Base-by-base conservation (phyloP, 2,797 vertebrate genomes). In the Sylvia borin region DNA sequence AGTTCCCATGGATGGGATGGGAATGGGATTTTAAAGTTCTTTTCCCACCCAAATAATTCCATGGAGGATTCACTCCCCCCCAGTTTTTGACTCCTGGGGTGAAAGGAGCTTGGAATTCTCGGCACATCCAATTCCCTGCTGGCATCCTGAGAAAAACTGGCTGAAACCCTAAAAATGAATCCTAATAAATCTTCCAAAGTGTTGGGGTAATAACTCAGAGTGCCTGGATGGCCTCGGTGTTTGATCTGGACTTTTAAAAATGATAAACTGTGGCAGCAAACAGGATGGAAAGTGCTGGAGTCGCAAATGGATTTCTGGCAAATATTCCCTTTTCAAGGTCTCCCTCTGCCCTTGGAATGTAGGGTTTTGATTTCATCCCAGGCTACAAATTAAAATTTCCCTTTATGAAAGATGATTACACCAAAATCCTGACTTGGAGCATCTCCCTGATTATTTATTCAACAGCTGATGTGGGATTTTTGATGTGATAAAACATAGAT, bases 41-140 rank as follows among this genome's bases (percentile, higher is more conserved):
- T 5, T 26, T 26, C 42, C 38, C 9, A 18, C 32, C 36, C 43
- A 72, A 72, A 27, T 0, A 5, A 43, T 15, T 29, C 58, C 38
- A 36, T 7, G 51, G 17, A 50, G 34, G 24, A 42, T 54, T 88
- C 31, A 21, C 6, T 48, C 20, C 8, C 18, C 9, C 6, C 32
- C 13, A 4, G 0, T 38, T 83, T 80, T 5, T 6, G 18, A 11
- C 15, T 26, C 51, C 40, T 12, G 22, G 0, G 1, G 15, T 38
- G 55, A 40, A 76, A 48, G 0, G 1, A 82, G 27, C 10, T 66
- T 42, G 3, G 40, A n/a, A 29, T 74, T 79, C 68, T 47, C 31
- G 0, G 1, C 15, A 36, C 22, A n/a, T 73, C 53, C 40, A 13
- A 25, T 15, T 21, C 36, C 22, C 19, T 21, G 24, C 8, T 36